Conservation (phyloP, 2,113 vertebrate species). For the rat (Rattus norvegicus) region GRCr8 NC_086028.1:53062001-53062500, state of each 20-base stretch:
- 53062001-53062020: not conserved
- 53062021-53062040: not conserved
- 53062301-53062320: not conserved
- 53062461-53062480: accelerated
- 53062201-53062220: not conserved
- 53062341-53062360: not conserved
- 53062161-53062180: not conserved
- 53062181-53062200: not conserved
- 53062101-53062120: no score
- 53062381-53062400: not conserved
- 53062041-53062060: no score
- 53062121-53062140: no score
- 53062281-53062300: not conserved
- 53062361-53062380: not conserved
- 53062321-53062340: not conserved
- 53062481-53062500: not conserved
- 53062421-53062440: not conserved
- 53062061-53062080: not conserved
- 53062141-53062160: no score
- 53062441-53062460: accelerated
- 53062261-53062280: not conserved
- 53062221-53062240: not conserved
- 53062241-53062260: not conserved
- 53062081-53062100: no score
- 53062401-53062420: not conserved